Evolutionary conservation across 1,140 invertebrate species (phyloP).

Genomic region (Halesus radiatus): DNA sequence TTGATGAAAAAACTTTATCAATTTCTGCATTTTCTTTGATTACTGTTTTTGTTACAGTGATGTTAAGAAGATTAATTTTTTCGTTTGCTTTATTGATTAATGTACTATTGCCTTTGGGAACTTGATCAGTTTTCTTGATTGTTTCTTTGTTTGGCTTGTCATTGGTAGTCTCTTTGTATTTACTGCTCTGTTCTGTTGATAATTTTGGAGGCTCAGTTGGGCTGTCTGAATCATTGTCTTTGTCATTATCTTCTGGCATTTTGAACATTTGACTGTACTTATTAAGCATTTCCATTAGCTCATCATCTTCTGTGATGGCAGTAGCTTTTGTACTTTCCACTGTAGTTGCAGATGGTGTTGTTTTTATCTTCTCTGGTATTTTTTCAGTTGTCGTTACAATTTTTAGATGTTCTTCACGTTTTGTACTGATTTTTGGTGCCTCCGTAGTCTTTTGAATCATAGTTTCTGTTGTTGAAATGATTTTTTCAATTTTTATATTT

Average conservation of each 20-base stretch:
- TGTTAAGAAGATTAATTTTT: background rate
- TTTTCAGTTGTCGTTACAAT: slow-evolving; percentile 54
- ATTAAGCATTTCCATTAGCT: slow-evolving; percentile 55
- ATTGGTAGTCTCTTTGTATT: background rate
- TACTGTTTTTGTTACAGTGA: background rate
- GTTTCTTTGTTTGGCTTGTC: slow-evolving; percentile 7
- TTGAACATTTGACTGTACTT: slow-evolving; percentile 52
- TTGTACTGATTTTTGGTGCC: slow-evolving; percentile 46
- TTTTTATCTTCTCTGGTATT: slow-evolving; percentile 58
- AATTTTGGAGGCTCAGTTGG: slow-evolving; percentile 44
- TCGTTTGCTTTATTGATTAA: background rate
- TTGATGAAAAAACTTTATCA: slow-evolving; percentile 46
- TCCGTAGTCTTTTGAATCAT: slow-evolving; percentile 20
- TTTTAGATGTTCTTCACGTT: slow-evolving; percentile 55
- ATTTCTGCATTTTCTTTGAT: background rate
- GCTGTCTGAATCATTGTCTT: slow-evolving; percentile 17
- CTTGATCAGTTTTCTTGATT: background rate
- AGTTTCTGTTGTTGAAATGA: background rate
- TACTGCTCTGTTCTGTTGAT: background rate
- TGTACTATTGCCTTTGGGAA: background rate
- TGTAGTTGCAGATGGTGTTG: slow-evolving; percentile 46
- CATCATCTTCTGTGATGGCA: slow-evolving; percentile 48
- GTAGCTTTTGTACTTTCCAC: slow-evolving; percentile 19
- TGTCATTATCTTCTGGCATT: slow-evolving; percentile 25
- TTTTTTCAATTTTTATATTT: slow-evolving; percentile 10